Conservation (phyloP, 2,113 vertebrate species). For the Podilymbus podiceps region DNA sequence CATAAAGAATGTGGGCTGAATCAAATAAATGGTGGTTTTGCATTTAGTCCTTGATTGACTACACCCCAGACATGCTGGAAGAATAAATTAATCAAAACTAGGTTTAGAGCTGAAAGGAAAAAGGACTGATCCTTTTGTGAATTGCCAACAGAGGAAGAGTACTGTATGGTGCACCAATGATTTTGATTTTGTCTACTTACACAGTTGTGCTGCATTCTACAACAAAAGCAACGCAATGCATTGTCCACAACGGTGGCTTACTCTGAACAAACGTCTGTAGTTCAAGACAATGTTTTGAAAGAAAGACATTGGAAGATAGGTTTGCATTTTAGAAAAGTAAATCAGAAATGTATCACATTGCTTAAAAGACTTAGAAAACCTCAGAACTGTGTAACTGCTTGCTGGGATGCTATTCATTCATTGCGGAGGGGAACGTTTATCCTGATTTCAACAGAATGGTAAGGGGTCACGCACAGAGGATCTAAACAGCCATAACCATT, state of each 20-base stretch:
- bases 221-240: not conserved
- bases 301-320: not conserved
- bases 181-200: not conserved
- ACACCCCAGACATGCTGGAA: not conserved
- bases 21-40: not conserved
- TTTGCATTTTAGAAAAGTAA: not conserved
- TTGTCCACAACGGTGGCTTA: no score
- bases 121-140: not conserved
- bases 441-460: not conserved
- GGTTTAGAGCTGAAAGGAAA: not conserved
- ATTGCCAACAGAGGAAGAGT: not conserved
- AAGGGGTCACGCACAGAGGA: not conserved
- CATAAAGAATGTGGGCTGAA: not conserved
- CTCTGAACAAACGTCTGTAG: not conserved
- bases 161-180: not conserved
- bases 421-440: not conserved
- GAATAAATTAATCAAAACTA: not conserved
- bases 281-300: not conserved
- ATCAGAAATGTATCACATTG: not conserved
- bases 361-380: not conserved
- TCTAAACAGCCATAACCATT: not conserved
- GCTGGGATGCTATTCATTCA: not conserved
- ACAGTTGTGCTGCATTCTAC: not conserved
- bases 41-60: not conserved
- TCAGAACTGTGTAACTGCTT: not conserved